phyloP scores from a whole-genome alignment of 1,140 invertebrate genomes.

The Philotrypesis tridentata region DNA sequence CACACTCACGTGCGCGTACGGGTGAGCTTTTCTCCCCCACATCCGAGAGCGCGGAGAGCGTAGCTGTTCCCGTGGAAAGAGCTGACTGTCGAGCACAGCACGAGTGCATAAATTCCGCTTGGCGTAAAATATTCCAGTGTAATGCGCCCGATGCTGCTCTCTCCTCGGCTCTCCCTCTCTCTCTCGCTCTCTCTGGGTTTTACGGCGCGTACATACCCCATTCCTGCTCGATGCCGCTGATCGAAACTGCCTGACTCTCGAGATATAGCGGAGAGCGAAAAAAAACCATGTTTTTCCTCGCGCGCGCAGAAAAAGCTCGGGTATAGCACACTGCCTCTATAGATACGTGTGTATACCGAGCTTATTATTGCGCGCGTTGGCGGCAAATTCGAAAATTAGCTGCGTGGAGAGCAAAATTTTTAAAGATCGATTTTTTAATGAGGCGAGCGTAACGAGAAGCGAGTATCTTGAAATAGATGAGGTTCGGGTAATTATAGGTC shows the following conservation, averaged over 20 bases:
- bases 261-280: no score
- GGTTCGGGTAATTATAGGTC: background rate
- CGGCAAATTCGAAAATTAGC: background rate
- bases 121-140: conserved; percentile 42
- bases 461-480: no score
- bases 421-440: no score
- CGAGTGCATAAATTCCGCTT: conserved; percentile 46
- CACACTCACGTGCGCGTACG: no score
- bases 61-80: background rate
- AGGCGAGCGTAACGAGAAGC: no score
- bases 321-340: no score
- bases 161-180: background rate
- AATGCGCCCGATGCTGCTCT: conserved; percentile 27
- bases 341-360: no score
- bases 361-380: no score
- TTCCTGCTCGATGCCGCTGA: conserved; percentile 6
- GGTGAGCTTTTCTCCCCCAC: no score
- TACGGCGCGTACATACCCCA: background rate
- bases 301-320: background rate
- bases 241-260: conserved; percentile 12
- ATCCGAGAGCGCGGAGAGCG: no score
- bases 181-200: background rate
- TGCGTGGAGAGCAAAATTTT: no score
- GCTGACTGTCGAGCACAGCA: conserved; percentile 16
- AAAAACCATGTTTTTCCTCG: background rate